These are phyloP conservation scores for Alectura lathami DNA, from an alignment of 2,113 vertebrate genomes.

Conservation along the genomic window DNA sequence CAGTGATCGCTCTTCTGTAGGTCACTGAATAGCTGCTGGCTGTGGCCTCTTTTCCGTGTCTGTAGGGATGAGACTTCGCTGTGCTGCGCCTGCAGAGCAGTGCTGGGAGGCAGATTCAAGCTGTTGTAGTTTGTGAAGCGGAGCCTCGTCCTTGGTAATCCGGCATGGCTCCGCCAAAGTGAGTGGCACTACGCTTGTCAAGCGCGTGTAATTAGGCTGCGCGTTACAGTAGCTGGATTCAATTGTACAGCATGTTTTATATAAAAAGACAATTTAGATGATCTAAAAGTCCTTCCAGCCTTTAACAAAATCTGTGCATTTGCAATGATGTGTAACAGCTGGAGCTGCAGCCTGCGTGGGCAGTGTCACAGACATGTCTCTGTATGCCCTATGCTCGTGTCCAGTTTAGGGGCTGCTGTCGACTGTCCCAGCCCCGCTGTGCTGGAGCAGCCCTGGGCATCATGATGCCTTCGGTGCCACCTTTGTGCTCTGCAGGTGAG, in stretches of 20 bases:
- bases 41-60: not conserved
- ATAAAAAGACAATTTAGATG: not conserved
- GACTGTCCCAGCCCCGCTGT: not conserved
- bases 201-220: not conserved
- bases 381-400: not conserved
- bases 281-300: not conserved
- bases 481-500: not conserved
- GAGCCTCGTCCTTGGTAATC: not conserved
- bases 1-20: not conserved
- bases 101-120: not conserved
- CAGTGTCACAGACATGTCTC: not conserved
- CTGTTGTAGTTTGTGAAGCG: not conserved
- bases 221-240: not conserved
- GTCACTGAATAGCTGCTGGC: not conserved
- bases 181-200: not conserved
- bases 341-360: not conserved
- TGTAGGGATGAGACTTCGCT: not conserved
- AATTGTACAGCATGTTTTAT: not conserved
- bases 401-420: not conserved
- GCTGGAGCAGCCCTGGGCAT: not conserved
- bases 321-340: not conserved
- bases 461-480: not conserved
- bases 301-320: not conserved
- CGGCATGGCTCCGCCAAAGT: fast-evolving
- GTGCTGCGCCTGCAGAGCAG: not conserved